Evolutionary conservation across 2,888 invertebrate genomes (phyloP).

Genomic region (Sarcophaga rosellei): DNA sequence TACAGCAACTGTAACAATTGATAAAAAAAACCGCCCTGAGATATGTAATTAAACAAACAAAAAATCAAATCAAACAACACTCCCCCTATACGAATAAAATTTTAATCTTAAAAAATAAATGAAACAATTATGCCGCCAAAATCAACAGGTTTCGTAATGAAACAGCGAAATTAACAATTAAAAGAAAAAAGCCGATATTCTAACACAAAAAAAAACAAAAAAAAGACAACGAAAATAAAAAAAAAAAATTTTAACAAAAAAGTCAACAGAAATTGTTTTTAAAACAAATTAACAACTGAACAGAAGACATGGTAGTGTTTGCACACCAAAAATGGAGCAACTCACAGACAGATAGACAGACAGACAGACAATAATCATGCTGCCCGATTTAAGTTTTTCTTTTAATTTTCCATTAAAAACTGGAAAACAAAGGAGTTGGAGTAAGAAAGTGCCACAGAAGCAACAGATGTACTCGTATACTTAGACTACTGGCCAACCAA

Average conservation of each 20-base stretch:
- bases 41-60: background rate
- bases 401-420: background rate
- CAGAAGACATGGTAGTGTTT: slow-evolving; percentile 49
- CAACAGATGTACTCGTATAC: slow-evolving; percentile 36
- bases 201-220: slow-evolving; percentile 3
- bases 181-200: background rate
- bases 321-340: slow-evolving; percentile 69
- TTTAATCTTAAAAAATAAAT: slow-evolving; percentile 17
- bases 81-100: slow-evolving; percentile 43
- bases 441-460: background rate
- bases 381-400: background rate
- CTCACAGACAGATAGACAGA: slow-evolving; percentile 26
- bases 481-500: background rate
- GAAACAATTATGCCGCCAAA: slow-evolving; percentile 52
- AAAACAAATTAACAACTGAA: slow-evolving; percentile 61
- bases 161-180: too few relatives aligned
- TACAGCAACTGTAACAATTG: background rate
- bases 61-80: slow-evolving; percentile 34
- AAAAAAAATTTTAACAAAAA: background rate
- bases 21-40: slow-evolving; percentile 25
- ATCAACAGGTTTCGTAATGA: slow-evolving; percentile 66
- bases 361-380: slow-evolving; percentile 5
- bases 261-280: slow-evolving; percentile 33
- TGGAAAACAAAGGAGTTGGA: background rate
- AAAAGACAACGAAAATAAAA: background rate